Evolutionary conservation across 2,888 invertebrate species (phyloP).

Genomic region (Siphlonurus alternatus): DNA sequence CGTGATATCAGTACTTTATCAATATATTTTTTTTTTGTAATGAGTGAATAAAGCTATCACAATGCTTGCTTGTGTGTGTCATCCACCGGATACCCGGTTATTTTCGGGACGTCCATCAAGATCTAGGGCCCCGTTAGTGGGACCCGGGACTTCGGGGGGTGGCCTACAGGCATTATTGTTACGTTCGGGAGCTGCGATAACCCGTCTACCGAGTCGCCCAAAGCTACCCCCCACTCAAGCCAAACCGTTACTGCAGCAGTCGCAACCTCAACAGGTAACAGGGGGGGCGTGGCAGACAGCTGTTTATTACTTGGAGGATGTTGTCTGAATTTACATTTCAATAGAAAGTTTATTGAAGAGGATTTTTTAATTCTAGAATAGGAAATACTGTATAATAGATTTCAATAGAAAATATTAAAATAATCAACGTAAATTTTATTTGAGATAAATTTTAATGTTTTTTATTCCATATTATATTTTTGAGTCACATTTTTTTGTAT

Average conservation of each 20-base stretch:
- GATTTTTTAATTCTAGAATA: too few relatives aligned
- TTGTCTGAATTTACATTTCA: too few relatives aligned
- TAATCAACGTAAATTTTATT: too few relatives aligned
- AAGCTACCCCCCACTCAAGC: conserved; percentile 10
- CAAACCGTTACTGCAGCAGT: conserved; percentile 5
- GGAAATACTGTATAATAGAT: too few relatives aligned
- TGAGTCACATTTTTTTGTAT: too few relatives aligned
- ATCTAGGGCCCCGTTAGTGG: conserved; percentile 31
- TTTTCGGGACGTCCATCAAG: conserved; percentile 37
- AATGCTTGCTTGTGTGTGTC: conserved; percentile 52
- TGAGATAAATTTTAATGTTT: too few relatives aligned
- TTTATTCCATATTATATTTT: too few relatives aligned
- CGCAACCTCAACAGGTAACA: conserved; percentile 1
- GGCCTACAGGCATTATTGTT: conserved; percentile 17
- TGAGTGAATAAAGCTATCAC: conserved; percentile 17
- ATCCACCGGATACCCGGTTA: conserved; percentile 37
- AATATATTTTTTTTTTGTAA: too few relatives aligned
- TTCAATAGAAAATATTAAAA: too few relatives aligned
- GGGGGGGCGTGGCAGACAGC: neutral
- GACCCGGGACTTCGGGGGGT: conserved; percentile 23
- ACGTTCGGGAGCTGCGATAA: conserved; percentile 11
- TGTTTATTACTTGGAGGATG: too few relatives aligned
- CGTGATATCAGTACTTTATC: too few relatives aligned
- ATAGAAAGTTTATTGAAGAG: neutral
- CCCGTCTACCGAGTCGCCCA: conserved; percentile 11